These are phyloP conservation scores for Danaus plexippus DNA, from an alignment of 1,140 invertebrate genomes.

Conservation along the genomic window DNA sequence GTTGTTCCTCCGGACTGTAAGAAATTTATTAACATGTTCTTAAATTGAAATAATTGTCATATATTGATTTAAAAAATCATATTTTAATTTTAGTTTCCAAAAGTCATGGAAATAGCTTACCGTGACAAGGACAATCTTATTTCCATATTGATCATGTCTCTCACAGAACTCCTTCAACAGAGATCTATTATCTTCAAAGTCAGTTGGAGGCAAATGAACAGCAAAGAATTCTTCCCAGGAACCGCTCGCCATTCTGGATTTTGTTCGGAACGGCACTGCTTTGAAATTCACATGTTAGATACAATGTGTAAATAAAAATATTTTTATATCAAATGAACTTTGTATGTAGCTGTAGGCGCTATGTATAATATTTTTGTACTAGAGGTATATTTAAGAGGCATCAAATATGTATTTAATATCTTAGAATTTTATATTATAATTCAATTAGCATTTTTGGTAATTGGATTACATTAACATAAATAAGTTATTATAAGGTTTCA, in stretches of 20 bases:
- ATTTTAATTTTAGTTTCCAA: background rate
- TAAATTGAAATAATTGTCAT: too few relatives aligned
- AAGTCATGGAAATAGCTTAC: slow-evolving; percentile 77
- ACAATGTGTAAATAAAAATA: too few relatives aligned
- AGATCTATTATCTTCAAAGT: slow-evolving; percentile 80
- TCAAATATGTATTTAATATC: too few relatives aligned
- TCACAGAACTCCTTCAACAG: slow-evolving; percentile 80
- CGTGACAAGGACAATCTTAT: slow-evolving; percentile 83
- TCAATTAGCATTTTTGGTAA: slow-evolving; percentile 8
- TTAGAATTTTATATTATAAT: too few relatives aligned
- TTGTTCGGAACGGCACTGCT: slow-evolving; percentile 1
- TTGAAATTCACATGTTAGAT: background rate
- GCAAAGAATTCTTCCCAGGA: slow-evolving; percentile 87
- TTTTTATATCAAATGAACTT: too few relatives aligned
- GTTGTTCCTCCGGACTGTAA: slow-evolving; percentile 95
- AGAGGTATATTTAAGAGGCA: too few relatives aligned
- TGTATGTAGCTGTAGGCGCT: too few relatives aligned
- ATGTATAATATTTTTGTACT: too few relatives aligned
- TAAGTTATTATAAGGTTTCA: too few relatives aligned
- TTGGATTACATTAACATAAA: slow-evolving; percentile 9
- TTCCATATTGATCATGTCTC: slow-evolving; percentile 74
- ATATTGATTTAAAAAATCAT: background rate
- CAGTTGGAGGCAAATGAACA: slow-evolving; percentile 79
- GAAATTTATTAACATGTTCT: background rate
- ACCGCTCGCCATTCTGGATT: slow-evolving; percentile 64